Conservation (phyloP, 1,140 invertebrate species). For the Drosophila asahinai region DNA sequence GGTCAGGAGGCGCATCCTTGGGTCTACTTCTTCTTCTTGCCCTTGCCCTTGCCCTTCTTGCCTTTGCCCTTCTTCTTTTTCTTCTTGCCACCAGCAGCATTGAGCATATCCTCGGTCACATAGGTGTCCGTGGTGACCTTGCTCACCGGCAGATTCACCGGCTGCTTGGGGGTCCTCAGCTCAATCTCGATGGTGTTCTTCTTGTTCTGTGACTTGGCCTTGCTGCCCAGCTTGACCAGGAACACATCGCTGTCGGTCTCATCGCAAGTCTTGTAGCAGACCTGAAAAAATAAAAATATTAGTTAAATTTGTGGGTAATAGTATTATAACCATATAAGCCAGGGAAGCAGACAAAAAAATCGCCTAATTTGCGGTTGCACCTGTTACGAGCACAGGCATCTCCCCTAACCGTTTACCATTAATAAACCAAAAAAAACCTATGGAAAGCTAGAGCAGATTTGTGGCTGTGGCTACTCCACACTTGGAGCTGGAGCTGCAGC, state of each 20-base stretch:
- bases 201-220: slow-evolving; percentile 71
- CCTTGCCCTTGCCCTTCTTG: slow-evolving; percentile 59
- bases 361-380: slow-evolving; percentile 22
- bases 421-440: slow-evolving; percentile 28
- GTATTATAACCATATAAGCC: neutral
- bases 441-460: slow-evolving; percentile 28
- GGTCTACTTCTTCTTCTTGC: slow-evolving; percentile 56
- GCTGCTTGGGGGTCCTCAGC: slow-evolving; percentile 78
- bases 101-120: slow-evolving; percentile 72
- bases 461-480: slow-evolving; percentile 55
- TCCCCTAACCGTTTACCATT: slow-evolving; percentile 22
- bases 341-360: neutral
- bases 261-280: slow-evolving; percentile 83
- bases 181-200: slow-evolving; percentile 82
- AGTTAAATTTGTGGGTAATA: too few species aligned
- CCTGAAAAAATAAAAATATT: slow-evolving; percentile 32
- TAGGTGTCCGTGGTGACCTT: slow-evolving; percentile 81
- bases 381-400: slow-evolving; percentile 20
- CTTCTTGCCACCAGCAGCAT: slow-evolving; percentile 27
- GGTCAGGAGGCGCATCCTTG: too few species aligned
- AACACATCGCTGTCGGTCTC: slow-evolving; percentile 84
- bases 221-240: slow-evolving; percentile 80
- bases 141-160: slow-evolving; percentile 57
- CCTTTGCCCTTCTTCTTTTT: slow-evolving; percentile 52
- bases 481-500: slow-evolving; percentile 33